These are phyloP conservation scores for Prenolepis imparis DNA, from an alignment of 2,888 invertebrate genomes.

Conservation along the genomic window DNA sequence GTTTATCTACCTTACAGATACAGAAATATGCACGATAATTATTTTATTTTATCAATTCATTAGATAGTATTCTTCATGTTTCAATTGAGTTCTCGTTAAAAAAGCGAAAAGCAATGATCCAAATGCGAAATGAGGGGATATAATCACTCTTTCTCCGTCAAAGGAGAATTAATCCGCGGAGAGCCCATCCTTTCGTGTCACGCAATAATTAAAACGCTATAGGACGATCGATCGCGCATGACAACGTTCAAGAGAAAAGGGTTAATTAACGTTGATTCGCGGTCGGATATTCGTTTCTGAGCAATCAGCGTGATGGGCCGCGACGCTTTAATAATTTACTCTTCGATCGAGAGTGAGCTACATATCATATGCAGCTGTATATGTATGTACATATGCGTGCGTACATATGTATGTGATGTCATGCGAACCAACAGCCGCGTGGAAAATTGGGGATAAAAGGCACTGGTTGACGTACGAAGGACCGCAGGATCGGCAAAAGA, in stretches of 20 bases:
- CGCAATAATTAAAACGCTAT: slow-evolving; percentile 29
- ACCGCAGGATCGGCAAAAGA: neutral
- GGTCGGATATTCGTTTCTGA: neutral
- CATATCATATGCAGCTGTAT: too few species aligned
- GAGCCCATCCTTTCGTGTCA: neutral
- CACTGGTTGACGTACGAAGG: slow-evolving; percentile 2
- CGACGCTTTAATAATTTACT: slow-evolving; percentile 24
- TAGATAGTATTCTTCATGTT: neutral
- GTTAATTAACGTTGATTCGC: slow-evolving; percentile 26
- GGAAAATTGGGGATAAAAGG: slow-evolving; percentile 13
- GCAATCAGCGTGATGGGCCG: neutral
- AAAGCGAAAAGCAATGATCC: neutral
- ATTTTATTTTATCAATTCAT: slow-evolving; percentile 1
- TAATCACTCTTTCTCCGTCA: slow-evolving; percentile 20
- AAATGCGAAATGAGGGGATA: neutral
- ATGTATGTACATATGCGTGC: neutral
- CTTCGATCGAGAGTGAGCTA: neutral
- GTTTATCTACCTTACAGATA: neutral
- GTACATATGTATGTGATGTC: neutral
- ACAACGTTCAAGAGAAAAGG: slow-evolving; percentile 9
- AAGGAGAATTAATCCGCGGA: slow-evolving; percentile 23
- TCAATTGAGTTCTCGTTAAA: slow-evolving; percentile 6
- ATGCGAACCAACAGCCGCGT: neutral
- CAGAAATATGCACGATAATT: neutral
- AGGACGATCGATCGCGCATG: slow-evolving; percentile 2